phyloP scores from a whole-genome alignment of 2,113 vertebrate genomes.

The Grus americana region DNA sequence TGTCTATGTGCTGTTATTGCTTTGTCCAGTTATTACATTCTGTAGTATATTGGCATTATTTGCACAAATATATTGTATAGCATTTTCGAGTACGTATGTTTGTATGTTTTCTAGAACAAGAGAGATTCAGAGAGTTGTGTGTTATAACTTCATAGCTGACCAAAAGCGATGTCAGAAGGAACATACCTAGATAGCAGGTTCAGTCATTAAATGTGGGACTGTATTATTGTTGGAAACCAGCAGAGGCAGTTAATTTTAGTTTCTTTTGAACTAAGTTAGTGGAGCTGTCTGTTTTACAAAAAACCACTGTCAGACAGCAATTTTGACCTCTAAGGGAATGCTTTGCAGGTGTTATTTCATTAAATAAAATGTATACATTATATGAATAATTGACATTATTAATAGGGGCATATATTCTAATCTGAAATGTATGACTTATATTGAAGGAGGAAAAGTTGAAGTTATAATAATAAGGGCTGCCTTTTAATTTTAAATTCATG shows the following conservation, averaged over 20 bases:
- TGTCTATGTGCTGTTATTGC: background rate
- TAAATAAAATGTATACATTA: background rate
- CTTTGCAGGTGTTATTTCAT: background rate
- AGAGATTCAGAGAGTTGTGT: background rate
- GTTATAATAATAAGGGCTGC: background rate
- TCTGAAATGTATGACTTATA: conserved; percentile 12
- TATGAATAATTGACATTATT: conserved; percentile 1
- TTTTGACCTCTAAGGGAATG: background rate
- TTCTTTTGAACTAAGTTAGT: conserved; percentile 22
- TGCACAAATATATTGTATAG: background rate
- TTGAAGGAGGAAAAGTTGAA: background rate
- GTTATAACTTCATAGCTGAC: background rate
- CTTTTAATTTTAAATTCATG: conserved; percentile 28
- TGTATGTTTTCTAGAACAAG: background rate
- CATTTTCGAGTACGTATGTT: background rate
- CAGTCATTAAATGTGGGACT: background rate
- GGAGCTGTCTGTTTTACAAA: background rate
- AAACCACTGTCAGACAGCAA: background rate
- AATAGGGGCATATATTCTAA: conserved; percentile 9
- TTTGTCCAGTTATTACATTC: background rate
- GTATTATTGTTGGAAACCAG: background rate
- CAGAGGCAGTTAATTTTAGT: background rate
- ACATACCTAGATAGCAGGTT: background rate
- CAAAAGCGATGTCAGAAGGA: background rate
- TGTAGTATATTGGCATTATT: background rate